Evolutionary conservation across 2,113 vertebrate genomes (phyloP).

Genomic region (Anser brachyrhynchus): DNA sequence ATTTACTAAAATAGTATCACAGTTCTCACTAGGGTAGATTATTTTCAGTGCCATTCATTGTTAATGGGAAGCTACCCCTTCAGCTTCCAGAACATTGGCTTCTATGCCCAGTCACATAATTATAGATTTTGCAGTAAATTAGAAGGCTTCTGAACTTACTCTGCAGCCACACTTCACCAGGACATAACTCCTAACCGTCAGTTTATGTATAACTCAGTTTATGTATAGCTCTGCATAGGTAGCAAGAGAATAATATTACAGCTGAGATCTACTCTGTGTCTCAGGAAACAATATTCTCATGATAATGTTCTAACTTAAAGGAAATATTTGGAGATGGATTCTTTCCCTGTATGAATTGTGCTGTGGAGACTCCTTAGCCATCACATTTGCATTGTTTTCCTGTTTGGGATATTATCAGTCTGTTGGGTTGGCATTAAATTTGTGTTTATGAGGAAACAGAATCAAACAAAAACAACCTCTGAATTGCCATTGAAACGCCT

Average conservation of each 20-base stretch:
- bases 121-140: conserved; percentile 24
- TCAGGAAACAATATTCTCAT: background rate
- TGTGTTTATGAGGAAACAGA: background rate
- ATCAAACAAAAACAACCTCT: background rate
- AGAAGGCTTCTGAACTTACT: background rate
- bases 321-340: background rate
- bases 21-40: background rate
- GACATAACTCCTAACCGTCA: background rate
- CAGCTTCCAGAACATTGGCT: background rate
- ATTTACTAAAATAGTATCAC: background rate
- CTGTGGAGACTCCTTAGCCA: background rate
- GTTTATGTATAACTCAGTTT: background rate
- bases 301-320: background rate
- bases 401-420: background rate
- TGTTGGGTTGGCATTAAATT: background rate
- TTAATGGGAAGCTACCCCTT: background rate
- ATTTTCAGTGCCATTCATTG: background rate
- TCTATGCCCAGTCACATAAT: background rate
- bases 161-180: background rate
- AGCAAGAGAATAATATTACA: background rate
- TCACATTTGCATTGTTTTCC: conserved; percentile 22
- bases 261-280: background rate
- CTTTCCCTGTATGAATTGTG: background rate
- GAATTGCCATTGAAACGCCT: background rate
- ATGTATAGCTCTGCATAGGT: background rate